Base-by-base conservation (phyloP, 2,113 vertebrate species). In the Cyprinus carpio region DNA sequence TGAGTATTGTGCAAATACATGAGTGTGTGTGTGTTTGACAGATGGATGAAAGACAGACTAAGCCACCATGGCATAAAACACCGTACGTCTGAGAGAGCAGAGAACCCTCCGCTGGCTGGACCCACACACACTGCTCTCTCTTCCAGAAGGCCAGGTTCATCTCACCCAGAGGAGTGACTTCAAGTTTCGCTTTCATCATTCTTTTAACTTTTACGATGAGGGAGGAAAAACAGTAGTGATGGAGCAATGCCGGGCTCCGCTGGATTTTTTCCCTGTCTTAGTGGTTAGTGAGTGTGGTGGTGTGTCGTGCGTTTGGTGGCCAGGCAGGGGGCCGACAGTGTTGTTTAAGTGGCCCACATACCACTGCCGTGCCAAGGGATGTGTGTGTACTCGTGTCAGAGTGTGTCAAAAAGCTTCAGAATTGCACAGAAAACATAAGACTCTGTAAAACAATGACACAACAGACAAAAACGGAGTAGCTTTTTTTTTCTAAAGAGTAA, bases 11-110 rank as follows among this genome's bases (percentile, higher is more conserved):
- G 71, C 84, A 82, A 81, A 67, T 82, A 12, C 43, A 49, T 69
- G 87, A 40, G 40, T 40, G 40, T 1, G 2, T 1, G 2, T 16
- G 77, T 43, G 54, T 58, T 23, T 58, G 89, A 91, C 54, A 87
- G 88, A 75, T 84, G 80, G 90, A 91, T 40, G 43, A 81, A 80
- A 84, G 67, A 54, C 64, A 84, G 82, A 75, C 56, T 78, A 90
- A 88, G 89, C 87, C 87, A 87, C 89, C 88, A 89, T 90, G 84
- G 81, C 72, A 84, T n/a, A 31, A 56, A 58, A 84, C 51, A 49
- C 60, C 51, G 40, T 83, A 51, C 72, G 78, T 77, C 23, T 82
- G 25, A 29, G 37, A 46, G 49, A 69, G 46, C 71, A 34, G 74
- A 77, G 86, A 87, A 74, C 23, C 43, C 49, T 37, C 49, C 37